Percentiles rank a stretch among this genome's conserved stretches.
Evolutionary conservation across 2,888 invertebrate species (phyloP).

Genomic region (Drosophila paucipuncta): DNA sequence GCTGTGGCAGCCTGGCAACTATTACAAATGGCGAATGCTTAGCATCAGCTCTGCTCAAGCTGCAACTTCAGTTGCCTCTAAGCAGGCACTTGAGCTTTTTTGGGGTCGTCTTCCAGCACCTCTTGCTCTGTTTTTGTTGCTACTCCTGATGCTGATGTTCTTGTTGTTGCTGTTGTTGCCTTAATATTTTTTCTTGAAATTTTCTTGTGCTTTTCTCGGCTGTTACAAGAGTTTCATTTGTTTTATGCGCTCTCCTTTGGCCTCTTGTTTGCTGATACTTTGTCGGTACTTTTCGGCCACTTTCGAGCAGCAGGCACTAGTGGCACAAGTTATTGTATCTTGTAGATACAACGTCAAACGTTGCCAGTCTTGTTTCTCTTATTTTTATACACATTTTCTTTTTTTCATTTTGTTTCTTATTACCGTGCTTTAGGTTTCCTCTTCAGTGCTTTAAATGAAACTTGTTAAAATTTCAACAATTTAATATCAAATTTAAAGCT

Average conservation of each 20-base stretch:
- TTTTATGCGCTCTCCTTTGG: slow-evolving; percentile 78
- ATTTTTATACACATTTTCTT: not conserved
- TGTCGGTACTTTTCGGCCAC: slow-evolving; percentile 80
- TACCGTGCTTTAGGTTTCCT: slow-evolving; percentile 20
- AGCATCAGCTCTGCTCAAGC: slow-evolving; percentile 38
- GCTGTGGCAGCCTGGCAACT: slow-evolving; percentile 60
- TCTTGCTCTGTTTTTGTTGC: not conserved
- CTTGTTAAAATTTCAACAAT: slow-evolving; percentile 37
- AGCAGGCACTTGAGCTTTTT: slow-evolving; percentile 66
- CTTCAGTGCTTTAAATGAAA: slow-evolving; percentile 27
- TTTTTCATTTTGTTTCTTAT: slow-evolving; percentile 45
- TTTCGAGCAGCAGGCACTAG: slow-evolving; percentile 71
- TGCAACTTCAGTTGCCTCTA: slow-evolving; percentile 42
- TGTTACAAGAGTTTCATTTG: slow-evolving; percentile 79
- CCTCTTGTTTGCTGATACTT: slow-evolving; percentile 81
- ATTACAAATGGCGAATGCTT: slow-evolving; percentile 72
- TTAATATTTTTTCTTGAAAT: slow-evolving; percentile 79
- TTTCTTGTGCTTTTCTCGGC: slow-evolving; percentile 77
- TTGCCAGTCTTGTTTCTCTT: slow-evolving; percentile 45
- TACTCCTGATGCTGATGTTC: not conserved
- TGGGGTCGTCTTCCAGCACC: slow-evolving; percentile 27
- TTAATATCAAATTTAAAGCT: slow-evolving; percentile 63
- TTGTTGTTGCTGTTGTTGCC: slow-evolving; percentile 55
- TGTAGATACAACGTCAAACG: slow-evolving; percentile 73
- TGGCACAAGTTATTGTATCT: slow-evolving; percentile 79